Percentiles rank a stretch among this genome's conserved stretches.
phyloP scores from a whole-genome alignment of 2,888 invertebrate genomes.

The Thelaira solivaga region DNA sequence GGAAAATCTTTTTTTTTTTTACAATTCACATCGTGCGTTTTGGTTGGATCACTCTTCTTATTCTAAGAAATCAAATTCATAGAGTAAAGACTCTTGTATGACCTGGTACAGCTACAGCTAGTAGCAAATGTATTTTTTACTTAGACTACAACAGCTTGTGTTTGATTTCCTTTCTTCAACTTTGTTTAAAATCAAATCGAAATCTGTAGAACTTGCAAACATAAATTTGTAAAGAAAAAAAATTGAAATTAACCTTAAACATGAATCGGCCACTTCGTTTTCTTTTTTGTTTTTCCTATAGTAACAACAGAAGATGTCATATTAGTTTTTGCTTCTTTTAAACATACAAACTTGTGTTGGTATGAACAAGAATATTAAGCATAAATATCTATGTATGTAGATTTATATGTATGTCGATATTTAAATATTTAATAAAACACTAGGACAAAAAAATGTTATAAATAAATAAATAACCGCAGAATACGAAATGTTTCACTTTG shows the following conservation, averaged over 20 bases:
- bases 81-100: too few species aligned
- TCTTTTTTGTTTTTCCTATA: neutral
- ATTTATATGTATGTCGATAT: slow-evolving; percentile 40
- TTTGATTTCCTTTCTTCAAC: neutral
- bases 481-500: slow-evolving; percentile 44
- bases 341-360: neutral
- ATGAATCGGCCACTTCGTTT: slow-evolving; percentile 3
- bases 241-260: slow-evolving; percentile 6
- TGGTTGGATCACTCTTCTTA: too few species aligned
- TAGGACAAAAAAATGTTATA: slow-evolving; percentile 11
- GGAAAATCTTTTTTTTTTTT: too few species aligned
- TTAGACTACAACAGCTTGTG: too few species aligned
- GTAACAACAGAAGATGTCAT: slow-evolving; percentile 20
- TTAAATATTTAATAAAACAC: slow-evolving; percentile 59
- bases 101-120: too few species aligned
- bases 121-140: too few species aligned
- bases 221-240: neutral
- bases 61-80: too few species aligned
- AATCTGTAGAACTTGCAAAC: neutral
- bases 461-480: slow-evolving; percentile 45
- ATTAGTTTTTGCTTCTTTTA: too few species aligned
- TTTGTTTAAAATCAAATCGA: neutral
- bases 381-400: slow-evolving; percentile 19
- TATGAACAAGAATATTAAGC: neutral
- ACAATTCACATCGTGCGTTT: too few species aligned